Evolutionary conservation across 2,888 invertebrate species (phyloP).

Genomic region (Dioctria linearis): DNA sequence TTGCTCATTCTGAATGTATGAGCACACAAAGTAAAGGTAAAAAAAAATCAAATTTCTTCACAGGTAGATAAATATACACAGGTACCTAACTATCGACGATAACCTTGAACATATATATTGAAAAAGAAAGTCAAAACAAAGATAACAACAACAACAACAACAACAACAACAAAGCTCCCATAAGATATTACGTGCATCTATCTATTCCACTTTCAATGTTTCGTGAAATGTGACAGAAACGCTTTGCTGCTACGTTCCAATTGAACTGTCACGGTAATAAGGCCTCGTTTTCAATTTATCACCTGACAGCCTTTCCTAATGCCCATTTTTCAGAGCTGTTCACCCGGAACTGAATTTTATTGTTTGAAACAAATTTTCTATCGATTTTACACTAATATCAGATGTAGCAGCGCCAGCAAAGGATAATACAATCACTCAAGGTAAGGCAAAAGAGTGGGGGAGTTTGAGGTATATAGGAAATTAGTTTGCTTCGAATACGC

Average conservation of each 20-base stretch:
- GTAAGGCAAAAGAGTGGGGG: not conserved
- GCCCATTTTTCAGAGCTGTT: conserved; percentile 45
- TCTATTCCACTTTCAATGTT: not conserved
- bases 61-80: no score
- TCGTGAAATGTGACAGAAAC: conserved; percentile 27
- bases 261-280: conserved; percentile 41
- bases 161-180: not conserved
- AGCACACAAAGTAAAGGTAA: no score
- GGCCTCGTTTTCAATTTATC: conserved; percentile 32
- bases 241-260: conserved; percentile 11
- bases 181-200: not conserved
- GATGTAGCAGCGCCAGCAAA: not conserved
- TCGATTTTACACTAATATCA: conserved; percentile 39
- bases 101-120: no score
- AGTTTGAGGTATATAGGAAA: no score
- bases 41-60: no score
- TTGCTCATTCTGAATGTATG: no score
- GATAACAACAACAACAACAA: no score
- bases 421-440: not conserved
- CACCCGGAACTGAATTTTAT: conserved; percentile 40
- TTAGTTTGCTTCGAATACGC: no score
- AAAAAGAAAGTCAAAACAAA: no score
- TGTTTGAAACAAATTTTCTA: conserved; percentile 48
- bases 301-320: conserved; percentile 33
- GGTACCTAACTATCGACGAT: no score